These are phyloP conservation scores for Molossus molossus DNA, from an alignment of 2,797 vertebrate genomes.

Conservation along the genomic window DNA sequence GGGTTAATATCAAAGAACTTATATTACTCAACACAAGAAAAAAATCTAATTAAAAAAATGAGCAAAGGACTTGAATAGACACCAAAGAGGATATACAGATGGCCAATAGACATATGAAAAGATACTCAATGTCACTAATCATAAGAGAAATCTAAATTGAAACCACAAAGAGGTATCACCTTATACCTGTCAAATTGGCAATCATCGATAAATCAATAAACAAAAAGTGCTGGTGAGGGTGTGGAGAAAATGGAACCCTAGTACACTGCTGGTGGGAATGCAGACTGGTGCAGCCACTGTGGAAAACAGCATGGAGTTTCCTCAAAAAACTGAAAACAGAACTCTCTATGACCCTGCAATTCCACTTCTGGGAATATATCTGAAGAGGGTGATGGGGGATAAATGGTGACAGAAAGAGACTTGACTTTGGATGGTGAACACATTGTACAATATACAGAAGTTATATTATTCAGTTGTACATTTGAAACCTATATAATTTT, in stretches of 20 bases:
- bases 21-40: background rate
- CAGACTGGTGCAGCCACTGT: background rate
- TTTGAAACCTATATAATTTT: background rate
- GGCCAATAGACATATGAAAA: background rate
- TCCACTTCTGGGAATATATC: background rate
- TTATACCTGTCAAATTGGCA: background rate
- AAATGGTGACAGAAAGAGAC: background rate
- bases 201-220: background rate
- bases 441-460: background rate
- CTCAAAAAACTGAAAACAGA: background rate
- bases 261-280: background rate
- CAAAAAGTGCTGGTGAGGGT: background rate
- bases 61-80: background rate
- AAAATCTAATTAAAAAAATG: background rate
- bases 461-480: too few species aligned
- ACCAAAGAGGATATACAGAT: background rate
- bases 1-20: background rate
- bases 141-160: background rate
- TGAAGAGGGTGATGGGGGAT: background rate
- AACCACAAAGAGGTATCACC: background rate
- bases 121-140: background rate
- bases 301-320: background rate
- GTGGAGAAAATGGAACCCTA: background rate
- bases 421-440: background rate
- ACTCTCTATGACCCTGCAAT: background rate